These are phyloP conservation scores for Noctua comes DNA, from an alignment of 2,888 invertebrate genomes.

Conservation along the genomic window DNA sequence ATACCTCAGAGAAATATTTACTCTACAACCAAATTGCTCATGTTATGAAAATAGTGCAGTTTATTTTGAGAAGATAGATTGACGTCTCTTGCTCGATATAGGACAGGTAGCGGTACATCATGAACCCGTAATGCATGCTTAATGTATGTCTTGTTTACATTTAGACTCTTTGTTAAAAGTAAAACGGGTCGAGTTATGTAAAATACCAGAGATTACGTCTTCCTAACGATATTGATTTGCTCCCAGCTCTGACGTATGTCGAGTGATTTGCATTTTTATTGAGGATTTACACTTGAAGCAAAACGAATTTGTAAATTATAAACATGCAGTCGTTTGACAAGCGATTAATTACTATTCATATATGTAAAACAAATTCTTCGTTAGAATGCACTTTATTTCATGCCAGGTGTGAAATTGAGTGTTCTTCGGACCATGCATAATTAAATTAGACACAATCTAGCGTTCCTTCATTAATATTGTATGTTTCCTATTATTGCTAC, in stretches of 20 bases:
- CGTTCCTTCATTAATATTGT: conserved; percentile 1
- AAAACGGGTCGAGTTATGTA: conserved; percentile 36
- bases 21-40: neutral
- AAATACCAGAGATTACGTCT: conserved; percentile 40
- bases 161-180: conserved; percentile 35
- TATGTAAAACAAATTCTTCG: conserved; percentile 24
- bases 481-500: conserved; percentile 13
- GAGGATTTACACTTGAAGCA: conserved; percentile 38
- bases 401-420: conserved; percentile 4
- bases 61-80: conserved; percentile 48
- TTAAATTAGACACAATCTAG: conserved; percentile 28
- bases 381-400: conserved; percentile 14
- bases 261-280: conserved; percentile 59
- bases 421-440: conserved; percentile 2
- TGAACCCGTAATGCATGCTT: conserved; percentile 39
- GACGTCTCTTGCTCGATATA: conserved; percentile 48
- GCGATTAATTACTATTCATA: conserved; percentile 38
- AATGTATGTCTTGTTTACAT: conserved; percentile 46
- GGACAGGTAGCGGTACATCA: conserved; percentile 51
- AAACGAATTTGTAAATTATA: conserved; percentile 36
- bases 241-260: conserved; percentile 26
- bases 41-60: conserved; percentile 36
- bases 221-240: conserved; percentile 41
- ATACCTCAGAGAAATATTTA: conserved; percentile 17
- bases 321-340: conserved; percentile 31